Evolutionary conservation across 2,113 vertebrate genomes (phyloP).

Genomic region (Vicugna pacos): DNA sequence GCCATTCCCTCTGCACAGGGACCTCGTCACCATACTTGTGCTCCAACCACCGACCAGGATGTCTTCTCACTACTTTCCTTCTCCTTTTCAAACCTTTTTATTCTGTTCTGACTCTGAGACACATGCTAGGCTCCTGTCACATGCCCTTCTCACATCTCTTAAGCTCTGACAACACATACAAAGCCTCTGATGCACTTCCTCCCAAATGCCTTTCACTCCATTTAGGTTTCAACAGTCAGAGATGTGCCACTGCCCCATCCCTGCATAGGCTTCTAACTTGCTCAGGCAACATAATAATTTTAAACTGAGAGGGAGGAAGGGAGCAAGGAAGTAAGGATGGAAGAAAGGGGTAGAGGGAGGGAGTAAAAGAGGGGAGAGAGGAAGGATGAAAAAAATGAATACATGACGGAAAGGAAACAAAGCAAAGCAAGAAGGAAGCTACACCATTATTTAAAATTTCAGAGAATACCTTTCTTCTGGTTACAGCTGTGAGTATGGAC

Average conservation of each 20-base stretch:
- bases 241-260: no score
- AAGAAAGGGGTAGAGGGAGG: fast-evolving
- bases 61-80: no score
- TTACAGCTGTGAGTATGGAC: neutral
- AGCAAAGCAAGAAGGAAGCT: neutral
- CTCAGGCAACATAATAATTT: neutral
- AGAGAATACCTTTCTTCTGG: neutral
- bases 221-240: neutral
- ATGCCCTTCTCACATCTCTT: neutral
- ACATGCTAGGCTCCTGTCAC: no score
- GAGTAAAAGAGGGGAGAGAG: neutral
- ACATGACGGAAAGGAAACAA: neutral
- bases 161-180: neutral
- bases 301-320: neutral
- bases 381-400: neutral
- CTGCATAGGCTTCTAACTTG: neutral
- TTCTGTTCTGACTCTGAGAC: neutral
- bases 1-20: neutral
- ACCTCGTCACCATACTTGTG: no score
- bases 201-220: neutral
- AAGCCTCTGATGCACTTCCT: neutral
- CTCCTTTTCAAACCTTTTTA: neutral
- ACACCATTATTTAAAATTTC: neutral
- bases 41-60: neutral
- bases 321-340: no score